Evolutionary conservation across 2,113 vertebrate species (phyloP).

Genomic region (Thermophis baileyi): DNA sequence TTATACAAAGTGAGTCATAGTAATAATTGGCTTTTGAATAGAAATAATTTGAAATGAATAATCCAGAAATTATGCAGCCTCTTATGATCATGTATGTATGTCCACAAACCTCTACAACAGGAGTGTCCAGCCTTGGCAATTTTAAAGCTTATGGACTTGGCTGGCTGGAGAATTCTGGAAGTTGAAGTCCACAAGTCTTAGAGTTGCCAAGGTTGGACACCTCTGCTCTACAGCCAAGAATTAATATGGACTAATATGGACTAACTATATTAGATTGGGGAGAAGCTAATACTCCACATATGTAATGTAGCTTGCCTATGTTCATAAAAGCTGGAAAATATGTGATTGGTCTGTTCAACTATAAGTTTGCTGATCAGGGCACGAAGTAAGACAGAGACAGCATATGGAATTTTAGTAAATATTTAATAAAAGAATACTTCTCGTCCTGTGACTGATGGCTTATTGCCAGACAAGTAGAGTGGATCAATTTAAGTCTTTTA

Average conservation of each 20-base stretch:
- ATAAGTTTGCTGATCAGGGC: neutral
- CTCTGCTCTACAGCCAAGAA: neutral
- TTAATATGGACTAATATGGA: neutral
- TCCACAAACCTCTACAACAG: neutral
- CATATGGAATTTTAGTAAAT: neutral
- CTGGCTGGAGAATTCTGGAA: neutral
- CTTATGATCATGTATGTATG: neutral
- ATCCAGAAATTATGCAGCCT: neutral
- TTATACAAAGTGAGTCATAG: neutral
- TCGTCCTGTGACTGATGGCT: neutral
- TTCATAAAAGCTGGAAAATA: neutral
- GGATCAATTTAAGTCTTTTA: neutral
- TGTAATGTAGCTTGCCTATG: neutral
- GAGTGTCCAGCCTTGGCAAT: neutral
- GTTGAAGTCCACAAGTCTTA: neutral
- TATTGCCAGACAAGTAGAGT: neutral
- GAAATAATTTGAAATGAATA: neutral
- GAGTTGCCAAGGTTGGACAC: neutral
- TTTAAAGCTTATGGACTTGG: neutral
- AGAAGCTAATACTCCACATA: neutral
- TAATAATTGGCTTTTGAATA: neutral
- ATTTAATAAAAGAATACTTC: neutral
- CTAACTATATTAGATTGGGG: neutral
- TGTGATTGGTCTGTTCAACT: neutral
- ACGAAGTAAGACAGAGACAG: neutral